These are phyloP conservation scores for Lagorchestes hirsutus DNA, from an alignment of 2,797 vertebrate species.

Conservation along the genomic window DNA sequence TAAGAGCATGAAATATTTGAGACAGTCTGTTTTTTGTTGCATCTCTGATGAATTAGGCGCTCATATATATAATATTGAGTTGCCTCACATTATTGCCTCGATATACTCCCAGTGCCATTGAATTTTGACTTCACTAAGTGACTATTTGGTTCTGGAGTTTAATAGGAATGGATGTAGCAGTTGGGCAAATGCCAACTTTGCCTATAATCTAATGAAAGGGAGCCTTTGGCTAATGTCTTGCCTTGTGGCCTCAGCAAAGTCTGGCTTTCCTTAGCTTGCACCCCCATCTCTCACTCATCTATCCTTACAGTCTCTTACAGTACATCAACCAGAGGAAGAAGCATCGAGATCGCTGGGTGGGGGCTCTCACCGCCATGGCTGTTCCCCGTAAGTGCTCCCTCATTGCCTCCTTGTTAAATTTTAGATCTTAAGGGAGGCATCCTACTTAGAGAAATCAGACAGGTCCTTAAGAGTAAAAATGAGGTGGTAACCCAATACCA, in stretches of 20 bases:
- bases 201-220: neutral
- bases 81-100: neutral
- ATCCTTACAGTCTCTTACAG: constrained; percentile 90
- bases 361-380: constrained; percentile 90
- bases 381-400: constrained; percentile 91
- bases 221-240: constrained; percentile 5
- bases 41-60: neutral
- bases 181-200: neutral
- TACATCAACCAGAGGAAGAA: constrained; percentile 95
- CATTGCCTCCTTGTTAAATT: neutral
- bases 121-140: neutral
- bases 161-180: neutral
- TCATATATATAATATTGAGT: neutral
- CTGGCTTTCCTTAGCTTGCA: neutral
- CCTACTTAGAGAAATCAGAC: neutral
- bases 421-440: neutral
- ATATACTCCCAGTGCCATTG: neutral
- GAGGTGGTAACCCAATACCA: neutral
- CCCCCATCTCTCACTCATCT: constrained; percentile 30
- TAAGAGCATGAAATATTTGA: neutral
- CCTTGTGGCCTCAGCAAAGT: neutral
- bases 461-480: constrained; percentile 18
- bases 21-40: neutral
- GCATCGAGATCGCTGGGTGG: constrained; percentile 95
- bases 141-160: neutral